A percentile compares a stretch with the other conserved stretches of the same genome.
Conservation (phyloP, 2,888 invertebrate genomes). For the Argyresthia goedartella region DNA sequence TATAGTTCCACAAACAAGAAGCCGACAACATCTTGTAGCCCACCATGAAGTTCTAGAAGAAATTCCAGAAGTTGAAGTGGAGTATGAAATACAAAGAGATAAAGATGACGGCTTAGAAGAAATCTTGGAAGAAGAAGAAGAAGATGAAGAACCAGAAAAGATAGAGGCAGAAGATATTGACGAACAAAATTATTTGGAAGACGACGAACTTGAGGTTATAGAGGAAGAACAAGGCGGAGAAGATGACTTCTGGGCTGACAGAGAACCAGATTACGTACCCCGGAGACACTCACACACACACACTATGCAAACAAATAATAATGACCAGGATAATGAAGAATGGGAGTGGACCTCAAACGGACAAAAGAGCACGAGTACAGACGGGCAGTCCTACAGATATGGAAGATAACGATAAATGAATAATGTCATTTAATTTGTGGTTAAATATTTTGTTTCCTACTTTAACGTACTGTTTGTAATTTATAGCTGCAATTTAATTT, state of each 20-base stretch:
- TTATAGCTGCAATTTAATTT: too few relatives aligned
- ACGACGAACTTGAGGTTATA: slow-evolving; percentile 27
- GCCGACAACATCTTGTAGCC: slow-evolving; percentile 37
- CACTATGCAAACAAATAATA: slow-evolving; percentile 21
- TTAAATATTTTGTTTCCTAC: too few relatives aligned
- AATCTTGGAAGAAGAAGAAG: slow-evolving; percentile 6
- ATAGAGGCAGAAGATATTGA: slow-evolving; percentile 15
- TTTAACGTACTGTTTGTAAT: too few relatives aligned
- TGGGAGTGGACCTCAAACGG: slow-evolving; percentile 57
- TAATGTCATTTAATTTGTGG: too few relatives aligned
- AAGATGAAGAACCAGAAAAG: slow-evolving; percentile 11
- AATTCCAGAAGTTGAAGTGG: slow-evolving; percentile 53
- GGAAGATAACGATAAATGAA: slow-evolving; percentile 32
- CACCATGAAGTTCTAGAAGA: slow-evolving; percentile 56
- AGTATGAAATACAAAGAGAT: slow-evolving; percentile 43
- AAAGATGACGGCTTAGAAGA: slow-evolving; percentile 20
- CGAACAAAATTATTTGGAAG: slow-evolving; percentile 43
- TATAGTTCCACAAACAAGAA: slow-evolving; percentile 28
- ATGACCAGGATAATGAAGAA: slow-evolving; percentile 52
- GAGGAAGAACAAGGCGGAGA: slow-evolving; percentile 34
- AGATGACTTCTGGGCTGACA: slow-evolving; percentile 41
- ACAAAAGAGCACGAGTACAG: slow-evolving; percentile 23
- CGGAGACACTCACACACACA: slow-evolving; percentile 14
- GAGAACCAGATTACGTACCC: slow-evolving; percentile 27
- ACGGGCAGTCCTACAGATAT: slow-evolving; percentile 52